These are phyloP conservation scores for Setophaga kirtlandii DNA, from an alignment of 2,113 vertebrate genomes.

Conservation along the genomic window DNA sequence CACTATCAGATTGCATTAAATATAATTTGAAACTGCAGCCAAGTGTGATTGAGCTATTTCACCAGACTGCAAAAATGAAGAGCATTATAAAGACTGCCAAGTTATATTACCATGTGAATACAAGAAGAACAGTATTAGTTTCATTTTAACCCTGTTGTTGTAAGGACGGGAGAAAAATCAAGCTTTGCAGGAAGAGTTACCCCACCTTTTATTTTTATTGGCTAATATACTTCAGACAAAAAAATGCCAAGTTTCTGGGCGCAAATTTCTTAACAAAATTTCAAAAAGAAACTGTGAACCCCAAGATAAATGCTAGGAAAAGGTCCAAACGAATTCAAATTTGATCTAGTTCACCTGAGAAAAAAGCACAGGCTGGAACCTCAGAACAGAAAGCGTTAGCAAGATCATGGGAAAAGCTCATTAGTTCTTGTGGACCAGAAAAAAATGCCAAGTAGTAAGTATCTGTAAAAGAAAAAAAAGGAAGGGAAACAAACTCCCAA, in stretches of 20 bases:
- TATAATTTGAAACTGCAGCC: background rate
- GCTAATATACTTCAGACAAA: background rate
- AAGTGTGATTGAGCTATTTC: slow-evolving; percentile 9
- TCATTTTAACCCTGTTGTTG: background rate
- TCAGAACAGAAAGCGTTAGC: background rate
- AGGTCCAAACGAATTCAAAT: background rate
- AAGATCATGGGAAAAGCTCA: background rate
- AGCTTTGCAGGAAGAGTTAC: background rate
- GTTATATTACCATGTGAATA: background rate
- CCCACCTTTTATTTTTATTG: background rate
- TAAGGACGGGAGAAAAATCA: background rate
- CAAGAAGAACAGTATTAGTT: background rate
- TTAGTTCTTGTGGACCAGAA: background rate
- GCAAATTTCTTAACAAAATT: background rate
- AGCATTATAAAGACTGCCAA: background rate
- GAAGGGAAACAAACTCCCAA: background rate
- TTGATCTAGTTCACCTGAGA: background rate
- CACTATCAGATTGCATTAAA: background rate
- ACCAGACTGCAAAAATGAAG: background rate
- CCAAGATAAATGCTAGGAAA: background rate
- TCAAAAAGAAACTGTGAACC: background rate
- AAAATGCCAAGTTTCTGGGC: background rate
- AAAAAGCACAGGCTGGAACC: background rate
- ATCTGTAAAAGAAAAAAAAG: background rate
- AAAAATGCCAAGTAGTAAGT: background rate